Evolutionary conservation across 2,888 invertebrate species (phyloP).

Genomic region (Pristionchus entomophagus): DNA sequence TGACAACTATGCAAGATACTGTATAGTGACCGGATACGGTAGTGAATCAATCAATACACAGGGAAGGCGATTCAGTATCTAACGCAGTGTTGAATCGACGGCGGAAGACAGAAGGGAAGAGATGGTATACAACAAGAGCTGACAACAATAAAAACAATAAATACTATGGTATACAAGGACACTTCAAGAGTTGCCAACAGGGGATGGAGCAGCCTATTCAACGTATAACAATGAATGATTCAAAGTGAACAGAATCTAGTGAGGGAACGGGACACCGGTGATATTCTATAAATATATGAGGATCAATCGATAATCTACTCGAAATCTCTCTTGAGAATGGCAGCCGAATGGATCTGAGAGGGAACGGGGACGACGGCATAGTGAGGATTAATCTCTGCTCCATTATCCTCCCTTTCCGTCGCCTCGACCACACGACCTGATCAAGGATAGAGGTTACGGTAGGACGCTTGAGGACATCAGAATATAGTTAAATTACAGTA

Average conservation of each 20-base stretch:
- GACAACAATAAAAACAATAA: neutral
- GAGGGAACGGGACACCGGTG: neutral
- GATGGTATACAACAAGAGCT: neutral
- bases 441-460: too few species aligned
- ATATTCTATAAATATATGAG: neutral
- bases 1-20: neutral
- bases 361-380: neutral
- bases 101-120: neutral
- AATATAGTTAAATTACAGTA: too few species aligned
- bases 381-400: constrained; percentile 27
- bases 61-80: neutral
- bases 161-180: constrained; percentile 16
- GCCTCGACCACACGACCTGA: constrained; percentile 52
- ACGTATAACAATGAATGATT: neutral
- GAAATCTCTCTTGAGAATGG: neutral
- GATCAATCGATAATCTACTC: neutral
- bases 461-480: too few species aligned
- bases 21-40: neutral
- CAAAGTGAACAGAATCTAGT: neutral
- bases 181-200: neutral
- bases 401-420: constrained; percentile 38
- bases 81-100: neutral
- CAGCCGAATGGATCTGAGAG: neutral
- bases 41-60: neutral
- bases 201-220: constrained; percentile 1